Percentiles rank a stretch among this genome's conserved stretches.
These are phyloP conservation scores for Heterotilapia buettikoferi DNA, from an alignment of 2,113 vertebrate genomes.

Conservation along the genomic window DNA sequence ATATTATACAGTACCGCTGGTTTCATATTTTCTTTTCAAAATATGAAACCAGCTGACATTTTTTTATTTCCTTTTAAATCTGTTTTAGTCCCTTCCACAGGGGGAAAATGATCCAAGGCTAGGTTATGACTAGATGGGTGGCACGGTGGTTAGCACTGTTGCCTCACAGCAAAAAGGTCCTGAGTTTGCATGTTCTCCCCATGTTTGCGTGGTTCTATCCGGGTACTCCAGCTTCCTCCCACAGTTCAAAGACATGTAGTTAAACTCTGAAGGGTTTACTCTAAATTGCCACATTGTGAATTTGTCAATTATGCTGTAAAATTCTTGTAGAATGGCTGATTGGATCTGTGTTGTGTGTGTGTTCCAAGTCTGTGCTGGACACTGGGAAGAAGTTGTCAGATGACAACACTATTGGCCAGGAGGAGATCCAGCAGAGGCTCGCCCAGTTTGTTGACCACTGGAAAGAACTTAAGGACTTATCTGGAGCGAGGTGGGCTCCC, in stretches of 20 bases:
- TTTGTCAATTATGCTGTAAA: neutral
- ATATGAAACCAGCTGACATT: accelerated
- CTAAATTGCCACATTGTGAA: neutral
- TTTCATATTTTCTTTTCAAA: accelerated
- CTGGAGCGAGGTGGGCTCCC: slow-evolving; percentile 80
- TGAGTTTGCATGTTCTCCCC: neutral
- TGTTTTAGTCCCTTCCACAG: neutral
- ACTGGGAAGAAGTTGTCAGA: slow-evolving; percentile 93
- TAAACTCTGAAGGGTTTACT: neutral
- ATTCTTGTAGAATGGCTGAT: neutral
- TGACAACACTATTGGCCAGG: slow-evolving; percentile 96
- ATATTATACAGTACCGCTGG: neutral
- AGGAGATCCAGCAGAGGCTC: slow-evolving; percentile 95
- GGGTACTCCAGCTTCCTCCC: neutral
- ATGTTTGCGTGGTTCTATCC: neutral
- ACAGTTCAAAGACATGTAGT: neutral
- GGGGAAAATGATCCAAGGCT: neutral
- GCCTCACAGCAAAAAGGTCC: neutral
- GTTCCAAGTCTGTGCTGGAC: slow-evolving; percentile 88
- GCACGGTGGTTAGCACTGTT: neutral
- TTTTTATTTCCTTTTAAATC: neutral
- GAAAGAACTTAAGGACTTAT: slow-evolving; percentile 91
- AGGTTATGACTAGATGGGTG: neutral
- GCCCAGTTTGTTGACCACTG: slow-evolving; percentile 96
- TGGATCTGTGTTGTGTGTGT: neutral